A percentile compares a stretch with the other conserved stretches of the same genome.
phyloP scores from a whole-genome alignment of 2,797 vertebrate genomes.

The Darevskia mixta region DNA sequence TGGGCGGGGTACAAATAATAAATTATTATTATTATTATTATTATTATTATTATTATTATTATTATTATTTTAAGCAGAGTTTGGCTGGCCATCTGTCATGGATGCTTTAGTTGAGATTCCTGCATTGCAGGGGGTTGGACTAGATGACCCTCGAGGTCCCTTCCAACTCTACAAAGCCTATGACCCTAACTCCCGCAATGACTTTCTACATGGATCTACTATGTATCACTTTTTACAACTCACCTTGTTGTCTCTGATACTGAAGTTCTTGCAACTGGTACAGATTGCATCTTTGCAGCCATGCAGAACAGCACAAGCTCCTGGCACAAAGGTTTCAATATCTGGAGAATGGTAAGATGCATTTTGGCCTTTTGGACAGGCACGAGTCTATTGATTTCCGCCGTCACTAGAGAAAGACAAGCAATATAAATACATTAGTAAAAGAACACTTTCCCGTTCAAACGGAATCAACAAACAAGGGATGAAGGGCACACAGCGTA shows the following conservation, averaged over 20 bases:
- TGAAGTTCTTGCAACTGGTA: background rate
- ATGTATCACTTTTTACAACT: background rate
- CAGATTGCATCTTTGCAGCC: background rate
- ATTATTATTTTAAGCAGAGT: too few species aligned
- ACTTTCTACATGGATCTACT: background rate
- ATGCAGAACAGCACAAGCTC: background rate
- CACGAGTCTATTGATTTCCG: background rate
- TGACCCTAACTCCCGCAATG: background rate
- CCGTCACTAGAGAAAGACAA: background rate
- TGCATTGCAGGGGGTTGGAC: too few species aligned
- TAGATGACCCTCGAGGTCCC: too few species aligned
- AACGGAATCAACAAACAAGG: conserved; percentile 15
- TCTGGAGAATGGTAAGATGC: background rate
- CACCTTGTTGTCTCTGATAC: background rate
- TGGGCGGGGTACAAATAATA: too few species aligned
- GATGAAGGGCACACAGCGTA: background rate
- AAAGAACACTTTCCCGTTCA: conserved; percentile 5
- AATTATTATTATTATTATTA: too few species aligned
- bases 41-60: too few species aligned
- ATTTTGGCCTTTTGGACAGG: background rate
- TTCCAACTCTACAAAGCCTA: too few species aligned
- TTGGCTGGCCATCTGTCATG: too few species aligned
- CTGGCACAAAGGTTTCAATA: background rate
- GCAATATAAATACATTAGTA: background rate
- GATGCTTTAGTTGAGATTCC: too few species aligned